Evolutionary conservation across 2,113 vertebrate genomes (phyloP), one percentile per base, ranked within the genome.

Genomic region (Cettia cetti): DNA sequence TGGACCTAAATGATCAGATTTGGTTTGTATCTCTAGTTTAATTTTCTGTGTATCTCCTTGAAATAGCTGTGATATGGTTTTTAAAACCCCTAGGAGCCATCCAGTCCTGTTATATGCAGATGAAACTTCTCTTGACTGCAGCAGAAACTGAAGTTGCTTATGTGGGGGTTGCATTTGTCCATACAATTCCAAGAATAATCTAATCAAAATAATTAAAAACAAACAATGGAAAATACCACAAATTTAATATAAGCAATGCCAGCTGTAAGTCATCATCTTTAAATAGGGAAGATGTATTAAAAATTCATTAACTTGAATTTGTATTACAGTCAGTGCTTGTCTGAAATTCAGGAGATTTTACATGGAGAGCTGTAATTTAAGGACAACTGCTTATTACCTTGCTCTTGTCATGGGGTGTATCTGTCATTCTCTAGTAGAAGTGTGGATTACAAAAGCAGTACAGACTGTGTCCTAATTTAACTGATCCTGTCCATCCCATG

Each of bases 121-220:
- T 84, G 81, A 79, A 92, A 87, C 83, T 95, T 75, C 45, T 52
- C 45, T 81, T 94, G 88, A 63, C 64, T 75, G 82, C 94, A 88
- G 86, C 71, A 95, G 88, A 74, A 86, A 80, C 72, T 71, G 76
- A 90, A 96, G 90, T 90, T 96, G 88, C 94, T 97, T 94, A 86
- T 89, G 80, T 49, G 80, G 60, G 80, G 72, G 64, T 89, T 93
- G 92, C 94, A 90, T 90, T 90, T 96, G 69, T 93, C 82, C 64
- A 50, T 96, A 95, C 56, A 81, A 95, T 95, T 92, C 90, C 80
- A 92, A 95, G 80, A 82, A 53, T 96, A 94, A 97, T 97, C 93
- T 96, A 96, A 97, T 97, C 91, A 96, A 96, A 97, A 97, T 97
- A 97, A 96, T 96, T 96, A 96, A 97, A 96, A 96, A 96, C 94